Percentiles rank a stretch among this genome's conserved stretches.
Evolutionary conservation across 2,113 vertebrate genomes (phyloP).

Genomic region (Cygnus atratus): DNA sequence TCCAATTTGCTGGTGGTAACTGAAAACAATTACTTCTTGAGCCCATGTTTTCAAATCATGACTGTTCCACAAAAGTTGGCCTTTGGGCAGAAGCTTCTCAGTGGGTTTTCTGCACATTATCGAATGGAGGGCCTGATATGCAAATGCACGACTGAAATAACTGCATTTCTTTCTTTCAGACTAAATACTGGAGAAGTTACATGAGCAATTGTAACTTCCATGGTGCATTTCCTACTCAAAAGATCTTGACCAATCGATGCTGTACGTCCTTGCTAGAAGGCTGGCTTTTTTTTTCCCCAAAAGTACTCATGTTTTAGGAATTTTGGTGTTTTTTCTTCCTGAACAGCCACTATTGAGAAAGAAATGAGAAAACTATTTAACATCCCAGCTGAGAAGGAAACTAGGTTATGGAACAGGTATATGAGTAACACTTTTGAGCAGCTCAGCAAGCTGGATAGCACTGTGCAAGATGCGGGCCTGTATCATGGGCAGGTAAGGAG

Average conservation of each 20-base stretch:
- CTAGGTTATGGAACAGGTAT: slow-evolving; percentile 94
- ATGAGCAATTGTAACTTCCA: neutral
- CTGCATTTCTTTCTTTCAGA: neutral
- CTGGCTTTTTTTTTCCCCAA: neutral
- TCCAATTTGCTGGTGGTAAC: neutral
- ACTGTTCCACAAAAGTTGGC: neutral
- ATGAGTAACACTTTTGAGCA: slow-evolving; percentile 92
- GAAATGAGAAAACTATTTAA: slow-evolving; percentile 92
- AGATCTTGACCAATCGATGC: neutral
- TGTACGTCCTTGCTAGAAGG: neutral
- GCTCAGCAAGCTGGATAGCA: slow-evolving; percentile 93
- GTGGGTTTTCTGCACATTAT: neutral
- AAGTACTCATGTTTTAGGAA: neutral
- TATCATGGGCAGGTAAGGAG: slow-evolving; percentile 92
- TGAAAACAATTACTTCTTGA: neutral
- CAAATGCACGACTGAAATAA: neutral
- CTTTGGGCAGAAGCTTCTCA: neutral
- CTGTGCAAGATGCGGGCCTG: slow-evolving; percentile 93
- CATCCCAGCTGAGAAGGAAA: slow-evolving; percentile 89
- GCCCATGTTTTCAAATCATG: neutral
- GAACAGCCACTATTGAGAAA: slow-evolving; percentile 90
- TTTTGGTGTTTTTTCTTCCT: neutral
- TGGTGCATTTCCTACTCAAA: neutral
- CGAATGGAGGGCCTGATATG: neutral
- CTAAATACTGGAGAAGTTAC: neutral